A percentile compares a stretch with the other conserved stretches of the same genome.
phyloP scores from a whole-genome alignment of 1,140 invertebrate genomes.

The Lamellibrachia luymesi region DNA sequence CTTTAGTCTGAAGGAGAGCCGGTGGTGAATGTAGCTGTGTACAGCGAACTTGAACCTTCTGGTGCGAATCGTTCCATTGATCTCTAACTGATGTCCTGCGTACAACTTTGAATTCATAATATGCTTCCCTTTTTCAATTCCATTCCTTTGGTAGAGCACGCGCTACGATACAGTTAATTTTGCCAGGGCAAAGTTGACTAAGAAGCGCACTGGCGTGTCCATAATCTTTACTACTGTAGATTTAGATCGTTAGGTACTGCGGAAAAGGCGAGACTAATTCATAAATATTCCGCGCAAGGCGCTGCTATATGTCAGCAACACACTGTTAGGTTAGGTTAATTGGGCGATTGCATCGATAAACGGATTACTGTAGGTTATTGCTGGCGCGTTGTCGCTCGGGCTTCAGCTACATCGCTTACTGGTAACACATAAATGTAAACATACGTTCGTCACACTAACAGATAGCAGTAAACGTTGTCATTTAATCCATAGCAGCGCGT shows the following conservation, averaged over 20 bases:
- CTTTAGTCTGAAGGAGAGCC: too few relatives aligned
- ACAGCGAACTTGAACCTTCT: too few relatives aligned
- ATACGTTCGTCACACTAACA: not conserved
- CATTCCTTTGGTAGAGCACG: too few relatives aligned
- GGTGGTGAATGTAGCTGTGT: too few relatives aligned
- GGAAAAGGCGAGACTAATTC: not conserved
- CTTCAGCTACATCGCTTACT: not conserved
- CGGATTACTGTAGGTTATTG: not conserved
- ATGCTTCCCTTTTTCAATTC: too few relatives aligned
- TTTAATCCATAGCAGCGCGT: not conserved
- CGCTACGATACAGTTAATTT: too few relatives aligned
- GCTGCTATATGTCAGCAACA: not conserved
- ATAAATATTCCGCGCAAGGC: not conserved
- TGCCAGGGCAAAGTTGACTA: not conserved
- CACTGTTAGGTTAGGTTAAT: not conserved
- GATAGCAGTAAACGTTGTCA: not conserved
- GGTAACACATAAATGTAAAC: not conserved
- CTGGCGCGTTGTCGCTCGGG: not conserved
- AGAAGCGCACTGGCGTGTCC: not conserved
- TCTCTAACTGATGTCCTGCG: too few relatives aligned
- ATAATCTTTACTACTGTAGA: not conserved
- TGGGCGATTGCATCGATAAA: not conserved
- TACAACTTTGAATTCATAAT: too few relatives aligned
- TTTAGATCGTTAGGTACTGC: not conserved
- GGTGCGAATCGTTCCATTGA: too few relatives aligned